Percentiles rank a stretch among this genome's conserved stretches.
Conservation (phyloP, 2,888 invertebrate genomes). For the Gonocerus acuteangulatus region DNA sequence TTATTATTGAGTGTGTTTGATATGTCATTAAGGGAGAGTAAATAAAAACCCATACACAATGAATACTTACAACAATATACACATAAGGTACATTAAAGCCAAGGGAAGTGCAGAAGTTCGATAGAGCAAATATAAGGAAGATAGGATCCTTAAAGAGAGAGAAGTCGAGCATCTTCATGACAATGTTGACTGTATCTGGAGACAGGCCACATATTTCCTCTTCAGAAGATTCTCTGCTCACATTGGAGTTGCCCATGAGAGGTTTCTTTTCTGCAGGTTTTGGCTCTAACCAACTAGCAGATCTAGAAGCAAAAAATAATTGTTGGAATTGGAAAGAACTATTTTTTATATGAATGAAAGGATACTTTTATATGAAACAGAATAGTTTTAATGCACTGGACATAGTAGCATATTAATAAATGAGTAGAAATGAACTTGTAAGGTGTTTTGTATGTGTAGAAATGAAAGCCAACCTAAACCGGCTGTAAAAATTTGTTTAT, state of each 20-base stretch:
- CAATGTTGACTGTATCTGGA: slow-evolving; percentile 60
- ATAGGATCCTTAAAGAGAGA: slow-evolving; percentile 73
- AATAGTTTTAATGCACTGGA: too few relatives aligned
- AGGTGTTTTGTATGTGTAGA: too few relatives aligned
- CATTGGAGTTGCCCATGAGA: slow-evolving; percentile 11
- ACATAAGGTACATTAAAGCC: slow-evolving; percentile 92
- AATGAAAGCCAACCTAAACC: too few relatives aligned
- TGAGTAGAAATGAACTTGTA: too few relatives aligned
- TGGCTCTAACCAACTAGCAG: slow-evolving; percentile 10
- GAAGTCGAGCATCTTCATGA: slow-evolving; percentile 77
- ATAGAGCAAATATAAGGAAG: slow-evolving; percentile 81
- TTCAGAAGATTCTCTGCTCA: slow-evolving; percentile 49
- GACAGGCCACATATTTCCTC: slow-evolving; percentile 48
- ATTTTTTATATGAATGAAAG: too few relatives aligned
- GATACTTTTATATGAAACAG: too few relatives aligned
- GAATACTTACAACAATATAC: slow-evolving; percentile 56
- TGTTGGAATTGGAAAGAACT: too few relatives aligned
- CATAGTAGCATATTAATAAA: too few relatives aligned
- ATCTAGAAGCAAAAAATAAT: slow-evolving; percentile 14
- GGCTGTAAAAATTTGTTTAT: too few relatives aligned
- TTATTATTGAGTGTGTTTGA: too few relatives aligned
- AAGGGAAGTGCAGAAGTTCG: slow-evolving; percentile 91
- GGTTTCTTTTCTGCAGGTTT: slow-evolving; percentile 23
- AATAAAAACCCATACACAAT: too few relatives aligned
- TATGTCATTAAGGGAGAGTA: too few relatives aligned